Evolutionary conservation across 1,140 invertebrate genomes (phyloP).

Genomic region (Stegodyphus dumicola): DNA sequence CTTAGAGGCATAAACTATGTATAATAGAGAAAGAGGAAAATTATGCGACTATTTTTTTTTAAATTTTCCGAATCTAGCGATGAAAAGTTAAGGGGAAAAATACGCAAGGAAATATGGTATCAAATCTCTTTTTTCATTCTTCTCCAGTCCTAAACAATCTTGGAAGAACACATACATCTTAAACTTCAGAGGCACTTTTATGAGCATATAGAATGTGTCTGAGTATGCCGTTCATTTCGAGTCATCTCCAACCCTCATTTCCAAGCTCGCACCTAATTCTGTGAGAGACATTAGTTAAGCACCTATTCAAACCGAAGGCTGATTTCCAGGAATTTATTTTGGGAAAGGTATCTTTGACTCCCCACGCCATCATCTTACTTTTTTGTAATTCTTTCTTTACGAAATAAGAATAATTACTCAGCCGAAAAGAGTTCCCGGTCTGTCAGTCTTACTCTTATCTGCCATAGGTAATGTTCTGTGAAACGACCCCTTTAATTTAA

Average conservation of each 20-base stretch:
- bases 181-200: no score
- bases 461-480: conserved; percentile 53
- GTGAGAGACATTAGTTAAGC: conserved; percentile 32
- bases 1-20: no score
- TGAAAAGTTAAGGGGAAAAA: no score
- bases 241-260: conserved; percentile 10
- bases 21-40: no score
- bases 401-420: conserved; percentile 53
- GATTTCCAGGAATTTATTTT: conserved; percentile 46
- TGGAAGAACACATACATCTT: no score
- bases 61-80: no score
- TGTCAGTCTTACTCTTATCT: conserved; percentile 22
- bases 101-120: no score
- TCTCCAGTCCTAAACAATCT: no score
- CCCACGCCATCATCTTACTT: not conserved
- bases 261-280: conserved; percentile 38
- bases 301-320: conserved; percentile 38
- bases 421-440: conserved; percentile 34
- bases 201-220: no score
- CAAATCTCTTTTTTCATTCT: no score
- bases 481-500: conserved; percentile 52
- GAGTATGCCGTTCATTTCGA: not conserved
- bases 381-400: no score
- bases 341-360: conserved; percentile 48
- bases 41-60: no score